These are phyloP conservation scores for Tolypeutes matacus DNA, from an alignment of 2,797 vertebrate species.

Conservation along the genomic window DNA sequence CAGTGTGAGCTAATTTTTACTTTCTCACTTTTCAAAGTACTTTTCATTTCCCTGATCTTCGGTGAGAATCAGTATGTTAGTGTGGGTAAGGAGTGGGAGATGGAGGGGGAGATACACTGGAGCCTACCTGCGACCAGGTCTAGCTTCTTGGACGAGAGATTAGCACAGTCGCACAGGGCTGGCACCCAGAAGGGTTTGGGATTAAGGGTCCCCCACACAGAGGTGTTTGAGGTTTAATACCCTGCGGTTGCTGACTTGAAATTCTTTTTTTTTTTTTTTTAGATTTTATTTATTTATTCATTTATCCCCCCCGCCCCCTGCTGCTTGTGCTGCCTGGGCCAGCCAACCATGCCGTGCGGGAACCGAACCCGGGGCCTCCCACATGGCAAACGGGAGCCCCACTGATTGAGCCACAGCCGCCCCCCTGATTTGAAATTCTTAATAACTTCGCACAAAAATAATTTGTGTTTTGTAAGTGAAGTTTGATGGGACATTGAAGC, in stretches of 20 bases:
- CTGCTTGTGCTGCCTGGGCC: too few species aligned
- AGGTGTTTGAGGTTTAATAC: background rate
- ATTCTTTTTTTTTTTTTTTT: too few species aligned
- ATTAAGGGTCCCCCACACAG: background rate
- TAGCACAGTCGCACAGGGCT: background rate
- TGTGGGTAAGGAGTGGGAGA: background rate
- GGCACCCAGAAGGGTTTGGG: background rate
- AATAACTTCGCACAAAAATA: background rate
- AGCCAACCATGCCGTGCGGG: too few species aligned
- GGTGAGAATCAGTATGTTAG: background rate
- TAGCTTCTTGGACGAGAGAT: background rate
- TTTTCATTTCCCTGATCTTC: background rate
- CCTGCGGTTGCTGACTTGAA: background rate
- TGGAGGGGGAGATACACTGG: too few species aligned
- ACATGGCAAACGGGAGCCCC: too few species aligned
- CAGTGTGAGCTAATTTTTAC: background rate
- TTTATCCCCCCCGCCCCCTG: too few species aligned
- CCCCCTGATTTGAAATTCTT: background rate
- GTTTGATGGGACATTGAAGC: background rate
- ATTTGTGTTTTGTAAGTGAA: background rate
- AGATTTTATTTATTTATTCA: too few species aligned
- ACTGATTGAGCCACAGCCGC: too few species aligned
- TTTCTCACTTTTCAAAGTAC: conserved; percentile 6
- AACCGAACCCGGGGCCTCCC: too few species aligned
- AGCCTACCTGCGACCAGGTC: background rate